phyloP scores from a whole-genome alignment of 2,113 vertebrate species.

The Microcebus tavaratra region DNA sequence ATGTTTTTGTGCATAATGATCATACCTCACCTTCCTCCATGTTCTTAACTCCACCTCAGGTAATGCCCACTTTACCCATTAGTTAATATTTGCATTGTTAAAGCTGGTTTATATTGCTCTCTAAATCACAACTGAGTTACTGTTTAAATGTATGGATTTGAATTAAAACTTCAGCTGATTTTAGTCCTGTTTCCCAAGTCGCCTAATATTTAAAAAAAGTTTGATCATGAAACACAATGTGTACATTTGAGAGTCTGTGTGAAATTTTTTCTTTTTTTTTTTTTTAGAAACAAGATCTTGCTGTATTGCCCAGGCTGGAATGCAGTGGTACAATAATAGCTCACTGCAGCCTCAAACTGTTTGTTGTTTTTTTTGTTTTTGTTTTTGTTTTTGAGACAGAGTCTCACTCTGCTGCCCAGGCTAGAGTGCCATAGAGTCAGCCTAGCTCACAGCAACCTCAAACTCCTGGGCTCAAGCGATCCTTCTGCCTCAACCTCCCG shows the following conservation, averaged over 20 bases:
- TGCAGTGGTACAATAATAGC: too few relatives aligned
- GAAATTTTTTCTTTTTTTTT: too few relatives aligned
- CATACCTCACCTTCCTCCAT: background rate
- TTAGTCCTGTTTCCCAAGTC: background rate
- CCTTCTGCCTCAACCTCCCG: too few relatives aligned
- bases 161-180: conserved; percentile 4
- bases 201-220: background rate
- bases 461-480: too few relatives aligned
- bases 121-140: background rate
- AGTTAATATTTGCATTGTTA: background rate
- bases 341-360: too few relatives aligned
- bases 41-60: background rate
- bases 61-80: background rate
- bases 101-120: background rate
- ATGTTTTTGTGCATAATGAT: background rate
- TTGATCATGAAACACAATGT: background rate
- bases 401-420: too few relatives aligned
- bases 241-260: background rate
- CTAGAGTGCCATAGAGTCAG: too few relatives aligned
- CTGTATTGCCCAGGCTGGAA: too few relatives aligned
- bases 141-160: background rate
- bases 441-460: too few relatives aligned
- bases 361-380: too few relatives aligned
- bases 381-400: too few relatives aligned
- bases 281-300: too few relatives aligned